phyloP scores from a whole-genome alignment of 2,888 invertebrate species.

The Unio pictorum region DNA sequence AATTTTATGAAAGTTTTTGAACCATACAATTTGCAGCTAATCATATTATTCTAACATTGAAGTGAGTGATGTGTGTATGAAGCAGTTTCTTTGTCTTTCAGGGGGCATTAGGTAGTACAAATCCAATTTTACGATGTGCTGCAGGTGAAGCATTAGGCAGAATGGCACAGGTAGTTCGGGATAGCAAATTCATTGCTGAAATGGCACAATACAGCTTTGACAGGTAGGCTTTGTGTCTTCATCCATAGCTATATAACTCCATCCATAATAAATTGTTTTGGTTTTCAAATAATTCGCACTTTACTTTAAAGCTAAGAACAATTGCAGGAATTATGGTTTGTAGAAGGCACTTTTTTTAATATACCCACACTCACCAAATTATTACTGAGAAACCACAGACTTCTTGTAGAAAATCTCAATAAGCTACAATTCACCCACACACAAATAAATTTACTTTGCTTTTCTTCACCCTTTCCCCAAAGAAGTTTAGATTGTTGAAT shows the following conservation, averaged over 20 bases:
- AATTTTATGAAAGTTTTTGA: too few relatives aligned
- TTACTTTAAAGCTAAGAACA: neutral
- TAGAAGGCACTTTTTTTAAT: too few relatives aligned
- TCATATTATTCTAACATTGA: neutral
- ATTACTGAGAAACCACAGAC: too few relatives aligned
- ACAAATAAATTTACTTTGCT: too few relatives aligned
- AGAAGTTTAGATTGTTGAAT: too few relatives aligned
- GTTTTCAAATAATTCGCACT: neutral
- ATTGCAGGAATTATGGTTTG: too few relatives aligned
- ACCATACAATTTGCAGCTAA: too few relatives aligned
- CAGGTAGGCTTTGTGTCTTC: slow-evolving; percentile 71
- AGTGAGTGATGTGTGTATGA: neutral
- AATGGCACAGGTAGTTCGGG: slow-evolving; percentile 90
- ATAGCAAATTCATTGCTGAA: slow-evolving; percentile 89
- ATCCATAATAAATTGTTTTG: neutral
- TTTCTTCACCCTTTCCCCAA: too few relatives aligned
- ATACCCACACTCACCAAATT: too few relatives aligned
- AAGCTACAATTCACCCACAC: too few relatives aligned
- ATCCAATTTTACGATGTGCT: slow-evolving; percentile 85
- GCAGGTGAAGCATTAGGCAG: slow-evolving; percentile 96
- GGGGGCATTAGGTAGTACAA: slow-evolving; percentile 73
- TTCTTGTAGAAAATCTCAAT: too few relatives aligned
- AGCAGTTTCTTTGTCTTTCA: slow-evolving; percentile 35
- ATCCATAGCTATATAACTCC: neutral
- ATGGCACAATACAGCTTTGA: slow-evolving; percentile 92